A percentile compares a stretch with the other conserved stretches of the same genome.
Evolutionary conservation across 1,140 invertebrate genomes (phyloP).

Genomic region (Adelges cooleyi): DNA sequence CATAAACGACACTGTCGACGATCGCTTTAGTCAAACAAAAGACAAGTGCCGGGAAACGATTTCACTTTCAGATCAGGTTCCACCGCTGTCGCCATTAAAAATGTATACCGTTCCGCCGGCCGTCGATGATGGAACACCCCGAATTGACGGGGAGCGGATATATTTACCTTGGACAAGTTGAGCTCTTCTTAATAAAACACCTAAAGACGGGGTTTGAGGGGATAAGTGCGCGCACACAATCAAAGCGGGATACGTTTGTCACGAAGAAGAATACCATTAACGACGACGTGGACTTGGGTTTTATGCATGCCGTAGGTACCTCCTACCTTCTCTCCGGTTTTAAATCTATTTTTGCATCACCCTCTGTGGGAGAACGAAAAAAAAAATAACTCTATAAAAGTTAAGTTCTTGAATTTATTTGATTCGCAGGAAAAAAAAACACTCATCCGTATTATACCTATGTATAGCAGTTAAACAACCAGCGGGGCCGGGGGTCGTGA

Average conservation of each 20-base stretch:
- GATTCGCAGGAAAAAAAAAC: neutral
- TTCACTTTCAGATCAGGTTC: constrained; percentile 21
- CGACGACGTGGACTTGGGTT: constrained; percentile 11
- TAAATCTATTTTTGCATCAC: constrained; percentile 24
- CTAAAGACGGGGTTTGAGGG: constrained; percentile 19
- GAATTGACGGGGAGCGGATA: neutral
- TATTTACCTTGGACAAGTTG: constrained; percentile 25
- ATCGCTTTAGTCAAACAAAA: constrained; percentile 10
- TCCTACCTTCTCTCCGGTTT: neutral
- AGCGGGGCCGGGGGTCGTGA: constrained; percentile 9
- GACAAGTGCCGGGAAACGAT: constrained; percentile 20
- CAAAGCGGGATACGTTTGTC: constrained; percentile 22
- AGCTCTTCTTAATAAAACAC: constrained; percentile 26
- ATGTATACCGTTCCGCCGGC: constrained; percentile 9
- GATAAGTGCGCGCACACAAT: constrained; percentile 25
- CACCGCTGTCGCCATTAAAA: constrained; percentile 26
- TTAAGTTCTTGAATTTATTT: constrained; percentile 27
- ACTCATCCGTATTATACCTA: neutral
- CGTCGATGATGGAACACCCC: constrained; percentile 14
- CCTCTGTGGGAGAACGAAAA: neutral
- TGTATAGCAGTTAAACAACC: constrained; percentile 18
- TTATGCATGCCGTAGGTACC: constrained; percentile 3
- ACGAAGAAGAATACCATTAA: constrained; percentile 26
- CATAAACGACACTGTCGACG: neutral
- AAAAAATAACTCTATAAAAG: constrained; percentile 19